phyloP scores from a whole-genome alignment of 2,113 vertebrate species.

The Tringa solitaria region DNA sequence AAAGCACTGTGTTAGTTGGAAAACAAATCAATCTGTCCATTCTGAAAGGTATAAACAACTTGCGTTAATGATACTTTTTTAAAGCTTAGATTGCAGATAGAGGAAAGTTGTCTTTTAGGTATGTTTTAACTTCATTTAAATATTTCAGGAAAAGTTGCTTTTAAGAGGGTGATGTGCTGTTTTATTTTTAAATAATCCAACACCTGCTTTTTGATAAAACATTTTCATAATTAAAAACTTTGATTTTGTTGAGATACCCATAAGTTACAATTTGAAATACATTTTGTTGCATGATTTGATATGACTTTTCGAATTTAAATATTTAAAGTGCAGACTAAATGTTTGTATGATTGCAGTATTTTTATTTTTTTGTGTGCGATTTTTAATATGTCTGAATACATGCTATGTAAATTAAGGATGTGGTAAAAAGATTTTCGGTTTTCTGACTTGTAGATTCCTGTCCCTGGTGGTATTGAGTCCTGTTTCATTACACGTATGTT shows the following conservation, averaged over 20 bases:
- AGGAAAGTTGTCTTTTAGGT: neutral
- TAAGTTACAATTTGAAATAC: neutral
- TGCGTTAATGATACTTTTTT: neutral
- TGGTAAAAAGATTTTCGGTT: neutral
- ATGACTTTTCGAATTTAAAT: neutral
- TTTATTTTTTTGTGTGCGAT: neutral
- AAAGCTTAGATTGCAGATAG: neutral
- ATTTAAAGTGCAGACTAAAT: neutral
- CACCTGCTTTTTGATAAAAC: neutral
- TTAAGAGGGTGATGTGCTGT: neutral
- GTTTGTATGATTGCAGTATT: neutral
- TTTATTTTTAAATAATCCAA: neutral
- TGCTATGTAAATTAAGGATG: neutral
- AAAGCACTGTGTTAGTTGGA: neutral
- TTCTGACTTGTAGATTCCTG: neutral
- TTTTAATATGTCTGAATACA: neutral
- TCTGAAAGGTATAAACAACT: constrained; percentile 9
- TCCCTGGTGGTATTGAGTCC: neutral
- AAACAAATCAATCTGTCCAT: constrained; percentile 45
- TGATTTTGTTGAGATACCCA: neutral
- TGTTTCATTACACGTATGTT: neutral
- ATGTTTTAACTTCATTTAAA: neutral
- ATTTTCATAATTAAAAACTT: neutral
- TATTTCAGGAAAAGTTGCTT: neutral
- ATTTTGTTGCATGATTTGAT: neutral